Conservation (phyloP, 92 coral and sea anemone species). For the Zoanthus sansibaricus region DNA sequence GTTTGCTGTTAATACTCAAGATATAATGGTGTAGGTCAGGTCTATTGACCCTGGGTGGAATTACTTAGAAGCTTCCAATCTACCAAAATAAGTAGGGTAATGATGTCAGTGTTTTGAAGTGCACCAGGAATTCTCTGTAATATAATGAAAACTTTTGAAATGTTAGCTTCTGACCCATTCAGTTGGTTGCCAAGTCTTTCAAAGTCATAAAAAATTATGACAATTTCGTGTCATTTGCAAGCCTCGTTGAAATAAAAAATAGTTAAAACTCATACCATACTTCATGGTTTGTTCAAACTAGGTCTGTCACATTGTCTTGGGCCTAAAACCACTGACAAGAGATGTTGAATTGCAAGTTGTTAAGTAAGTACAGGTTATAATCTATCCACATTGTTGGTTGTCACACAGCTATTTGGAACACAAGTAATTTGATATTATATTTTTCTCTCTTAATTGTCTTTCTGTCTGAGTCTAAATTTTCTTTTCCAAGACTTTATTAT, state of each 20-base stretch:
- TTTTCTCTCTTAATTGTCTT: background rate
- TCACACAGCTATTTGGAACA: background rate
- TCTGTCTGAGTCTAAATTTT: too few relatives aligned
- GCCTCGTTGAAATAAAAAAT: too few relatives aligned
- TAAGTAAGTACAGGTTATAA: conserved; percentile 57
- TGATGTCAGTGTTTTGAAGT: background rate
- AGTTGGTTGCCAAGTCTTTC: background rate
- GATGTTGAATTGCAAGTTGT: conserved; percentile 95
- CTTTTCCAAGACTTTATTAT: too few relatives aligned
- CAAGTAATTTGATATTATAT: background rate
- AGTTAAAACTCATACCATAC: too few relatives aligned
- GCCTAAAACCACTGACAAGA: conserved; percentile 86
- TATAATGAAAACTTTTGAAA: background rate
- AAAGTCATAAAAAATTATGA: too few relatives aligned
- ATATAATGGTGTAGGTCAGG: too few relatives aligned
- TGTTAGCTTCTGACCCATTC: background rate
- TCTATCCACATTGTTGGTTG: too few relatives aligned
- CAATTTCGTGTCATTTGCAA: too few relatives aligned
- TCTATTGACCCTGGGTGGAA: too few relatives aligned
- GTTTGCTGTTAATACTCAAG: too few relatives aligned
- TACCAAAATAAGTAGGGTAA: background rate
- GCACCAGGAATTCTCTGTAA: background rate
- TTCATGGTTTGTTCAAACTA: conserved; percentile 1
- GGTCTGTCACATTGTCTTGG: conserved; percentile 97
- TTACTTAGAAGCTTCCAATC: background rate